These are phyloP conservation scores for Drepana arcuata DNA, from an alignment of 1,140 invertebrate species.

Conservation along the genomic window DNA sequence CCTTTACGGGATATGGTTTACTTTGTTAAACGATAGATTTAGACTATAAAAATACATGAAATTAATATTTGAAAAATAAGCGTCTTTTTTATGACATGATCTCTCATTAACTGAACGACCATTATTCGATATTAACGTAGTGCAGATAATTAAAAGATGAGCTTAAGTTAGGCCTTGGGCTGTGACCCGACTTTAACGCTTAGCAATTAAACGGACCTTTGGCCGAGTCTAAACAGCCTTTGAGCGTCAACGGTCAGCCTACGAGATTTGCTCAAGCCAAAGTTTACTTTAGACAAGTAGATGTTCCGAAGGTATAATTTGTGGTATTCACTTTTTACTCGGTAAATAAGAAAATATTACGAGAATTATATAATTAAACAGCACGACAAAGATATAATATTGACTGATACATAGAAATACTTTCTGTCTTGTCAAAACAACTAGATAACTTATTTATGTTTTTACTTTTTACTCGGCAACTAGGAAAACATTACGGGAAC, in stretches of 20 bases:
- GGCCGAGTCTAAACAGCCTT: conserved; percentile 11
- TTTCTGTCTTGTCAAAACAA: too few relatives aligned
- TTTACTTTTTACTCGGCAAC: too few relatives aligned
- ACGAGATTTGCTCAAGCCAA: too few relatives aligned
- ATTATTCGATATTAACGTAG: conserved; percentile 10
- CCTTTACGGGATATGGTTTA: too few relatives aligned
- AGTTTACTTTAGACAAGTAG: neutral
- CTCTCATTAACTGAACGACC: neutral
- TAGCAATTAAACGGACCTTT: conserved; percentile 12
- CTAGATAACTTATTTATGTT: too few relatives aligned
- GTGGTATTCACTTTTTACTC: neutral
- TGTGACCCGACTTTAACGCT: conserved; percentile 12
- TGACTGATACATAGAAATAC: too few relatives aligned
- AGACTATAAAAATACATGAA: neutral
- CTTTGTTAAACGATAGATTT: neutral
- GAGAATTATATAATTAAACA: neutral
- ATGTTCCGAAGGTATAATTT: neutral
- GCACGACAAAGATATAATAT: too few relatives aligned
- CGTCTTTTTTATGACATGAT: neutral
- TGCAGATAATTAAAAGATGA: conserved; percentile 21
- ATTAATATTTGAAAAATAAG: neutral
- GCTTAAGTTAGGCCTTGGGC: conserved; percentile 13
- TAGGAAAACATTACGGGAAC: too few relatives aligned
- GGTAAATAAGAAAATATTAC: neutral
- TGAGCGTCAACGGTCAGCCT: too few relatives aligned